Conservation (phyloP, 2,888 invertebrate species). For the Nycteola revayana region DNA sequence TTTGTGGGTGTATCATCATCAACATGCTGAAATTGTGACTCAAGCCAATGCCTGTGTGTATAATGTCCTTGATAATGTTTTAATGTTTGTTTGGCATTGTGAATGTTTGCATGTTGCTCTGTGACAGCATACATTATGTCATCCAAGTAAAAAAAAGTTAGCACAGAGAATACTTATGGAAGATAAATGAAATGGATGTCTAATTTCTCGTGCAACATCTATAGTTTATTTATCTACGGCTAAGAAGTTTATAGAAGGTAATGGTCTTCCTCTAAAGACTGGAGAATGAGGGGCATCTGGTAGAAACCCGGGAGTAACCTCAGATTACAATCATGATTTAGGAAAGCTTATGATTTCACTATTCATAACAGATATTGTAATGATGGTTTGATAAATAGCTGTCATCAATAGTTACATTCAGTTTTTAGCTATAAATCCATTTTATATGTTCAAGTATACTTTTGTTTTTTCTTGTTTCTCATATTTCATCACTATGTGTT, state of each 20-base stretch:
- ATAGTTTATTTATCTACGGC: conserved; percentile 27
- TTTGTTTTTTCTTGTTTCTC: neutral
- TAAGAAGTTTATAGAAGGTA: conserved; percentile 33
- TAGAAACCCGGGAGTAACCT: conserved; percentile 38
- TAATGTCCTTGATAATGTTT: conserved; percentile 12
- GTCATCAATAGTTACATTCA: conserved; percentile 20
- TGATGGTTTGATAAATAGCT: conserved; percentile 6
- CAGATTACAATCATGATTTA: conserved; percentile 41
- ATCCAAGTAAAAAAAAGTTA: conserved; percentile 34
- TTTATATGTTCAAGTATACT: conserved; percentile 37
- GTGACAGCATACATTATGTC: conserved; percentile 10
- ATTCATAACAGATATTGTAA: conserved; percentile 33
- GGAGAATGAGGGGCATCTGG: conserved; percentile 37
- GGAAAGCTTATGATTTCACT: conserved; percentile 51
- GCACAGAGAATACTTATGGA: conserved; percentile 27
- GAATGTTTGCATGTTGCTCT: conserved; percentile 11
- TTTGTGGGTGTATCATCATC: conserved; percentile 10
- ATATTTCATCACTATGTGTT: too few species aligned
- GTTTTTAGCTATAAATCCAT: conserved; percentile 30
- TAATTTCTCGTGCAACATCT: conserved; percentile 41
- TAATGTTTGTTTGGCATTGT: conserved; percentile 13
- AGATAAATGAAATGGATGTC: conserved; percentile 29
- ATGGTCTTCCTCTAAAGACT: conserved; percentile 23
- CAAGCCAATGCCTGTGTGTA: conserved; percentile 11
- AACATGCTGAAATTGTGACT: conserved; percentile 25